A percentile compares a stretch with the other conserved stretches of the same genome.
Conservation (phyloP, 2,888 invertebrate genomes). For the Sesamia inferens region DNA sequence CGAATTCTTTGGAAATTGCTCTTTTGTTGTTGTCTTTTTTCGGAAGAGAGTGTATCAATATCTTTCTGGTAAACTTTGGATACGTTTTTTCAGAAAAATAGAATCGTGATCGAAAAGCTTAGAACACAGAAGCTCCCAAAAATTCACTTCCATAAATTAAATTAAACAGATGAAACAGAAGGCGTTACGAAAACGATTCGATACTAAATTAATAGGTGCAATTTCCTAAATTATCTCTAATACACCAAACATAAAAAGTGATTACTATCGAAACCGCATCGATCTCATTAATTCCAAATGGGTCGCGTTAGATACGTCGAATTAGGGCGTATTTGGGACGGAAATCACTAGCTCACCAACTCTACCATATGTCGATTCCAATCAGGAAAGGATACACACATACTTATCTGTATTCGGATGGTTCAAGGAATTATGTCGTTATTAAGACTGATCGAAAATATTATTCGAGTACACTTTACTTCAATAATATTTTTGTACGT, state of each 20-base stretch:
- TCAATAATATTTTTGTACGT: not conserved
- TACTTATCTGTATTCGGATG: constrained; percentile 10
- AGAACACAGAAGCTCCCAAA: not conserved
- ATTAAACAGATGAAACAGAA: constrained; percentile 26
- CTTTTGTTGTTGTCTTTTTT: constrained; percentile 21
- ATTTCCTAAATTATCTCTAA: constrained; percentile 56
- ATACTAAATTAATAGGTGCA: constrained; percentile 52
- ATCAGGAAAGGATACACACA: constrained; percentile 65
- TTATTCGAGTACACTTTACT: not conserved
- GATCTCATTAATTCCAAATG: constrained; percentile 76
- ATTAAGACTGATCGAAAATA: not conserved
- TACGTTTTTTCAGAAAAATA: not conserved
- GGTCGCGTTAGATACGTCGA: constrained; percentile 81
- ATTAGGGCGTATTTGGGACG: constrained; percentile 78
- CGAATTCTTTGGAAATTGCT: constrained; percentile 43
- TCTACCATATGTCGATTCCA: constrained; percentile 81
- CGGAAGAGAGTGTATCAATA: not conserved
- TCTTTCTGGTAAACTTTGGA: not conserved
- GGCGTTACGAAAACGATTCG: constrained; percentile 26
- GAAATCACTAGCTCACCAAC: constrained; percentile 74
- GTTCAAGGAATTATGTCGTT: constrained; percentile 12
- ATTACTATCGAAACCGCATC: constrained; percentile 69
- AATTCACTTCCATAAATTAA: constrained; percentile 10
- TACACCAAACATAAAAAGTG: constrained; percentile 67
- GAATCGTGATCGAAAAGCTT: not conserved